Base-by-base conservation (phyloP, 2,797 vertebrate genomes). In the Merluccius polli region DNA sequence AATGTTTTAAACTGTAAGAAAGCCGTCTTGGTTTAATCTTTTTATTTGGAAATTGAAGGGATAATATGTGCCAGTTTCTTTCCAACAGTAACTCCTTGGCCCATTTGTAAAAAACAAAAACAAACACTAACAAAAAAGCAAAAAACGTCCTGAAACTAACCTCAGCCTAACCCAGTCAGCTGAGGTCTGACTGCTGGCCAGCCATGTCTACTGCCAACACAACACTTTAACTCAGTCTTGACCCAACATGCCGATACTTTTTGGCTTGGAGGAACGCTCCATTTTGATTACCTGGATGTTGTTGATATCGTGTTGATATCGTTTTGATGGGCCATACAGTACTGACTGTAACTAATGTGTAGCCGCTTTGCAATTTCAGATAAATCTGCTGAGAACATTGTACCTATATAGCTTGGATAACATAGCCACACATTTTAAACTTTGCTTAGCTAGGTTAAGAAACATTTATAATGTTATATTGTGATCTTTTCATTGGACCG, bases 1-100 rank as follows among this genome's bases (percentile, higher is more conserved):
- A 15, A 29, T 83, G 70, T 73, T 80, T 78, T 75, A 74, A 36
- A 71, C n/a, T 72, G 36, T 32, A 48, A 70, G 74, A 33, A 82
- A 71, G 59, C 84, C 87, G 85, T 84, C 87, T 87, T 88, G 84
- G 35, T n/a, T 82, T 78, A 82, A 75, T 82, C 82, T 84, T 83
- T 79, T 79, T 85, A 75, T 89, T 70, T 77, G 73, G 78, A 81
- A 85, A 81, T 33, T 70, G 74, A 90, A 90, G 84, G 84, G 83
- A 84, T 65, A 68, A 32, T 70, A 77, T 63, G 78, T 30, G 77
- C 78, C 83, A 48, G 68, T 29, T 71, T 78, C 70, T 59, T 68
- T 74, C 75, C 48, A 81, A 52, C 48, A 72, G 74, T 80, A 10
- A 65, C 59, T 69, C 78, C 76, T 18, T 75, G 27, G 36, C 59